Conservation (phyloP, 2,113 vertebrate genomes). For the Oreocharis arfaki region DNA sequence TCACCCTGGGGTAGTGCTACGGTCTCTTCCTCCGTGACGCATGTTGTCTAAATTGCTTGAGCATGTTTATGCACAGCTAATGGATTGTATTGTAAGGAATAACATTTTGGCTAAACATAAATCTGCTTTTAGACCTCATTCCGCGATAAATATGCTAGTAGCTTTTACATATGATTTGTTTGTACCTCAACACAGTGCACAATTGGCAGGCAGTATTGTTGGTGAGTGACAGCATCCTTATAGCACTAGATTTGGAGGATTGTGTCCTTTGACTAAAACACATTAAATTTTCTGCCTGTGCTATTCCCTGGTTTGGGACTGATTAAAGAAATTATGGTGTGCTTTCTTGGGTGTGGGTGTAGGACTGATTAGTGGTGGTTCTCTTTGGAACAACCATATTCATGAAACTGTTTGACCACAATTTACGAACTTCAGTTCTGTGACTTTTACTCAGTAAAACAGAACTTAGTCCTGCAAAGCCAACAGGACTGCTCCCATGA, state of each 20-base stretch:
- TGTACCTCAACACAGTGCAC: background rate
- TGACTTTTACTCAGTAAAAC: background rate
- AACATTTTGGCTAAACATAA: constrained; percentile 42
- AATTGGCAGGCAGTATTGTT: background rate
- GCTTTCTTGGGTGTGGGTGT: background rate
- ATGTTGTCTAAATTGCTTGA: constrained; percentile 61
- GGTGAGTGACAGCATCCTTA: background rate
- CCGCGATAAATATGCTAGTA: constrained; percentile 36
- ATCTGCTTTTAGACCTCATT: constrained; percentile 22
- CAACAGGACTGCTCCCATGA: background rate
- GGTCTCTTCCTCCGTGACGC: background rate
- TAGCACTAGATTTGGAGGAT: background rate
- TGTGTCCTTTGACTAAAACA: background rate
- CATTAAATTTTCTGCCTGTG: background rate
- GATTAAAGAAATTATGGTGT: background rate
- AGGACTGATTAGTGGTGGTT: background rate
- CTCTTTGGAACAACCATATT: background rate
- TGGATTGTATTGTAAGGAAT: constrained; percentile 51
- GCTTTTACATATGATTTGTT: constrained; percentile 28
- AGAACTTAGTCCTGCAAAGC: background rate
- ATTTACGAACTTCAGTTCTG: background rate
- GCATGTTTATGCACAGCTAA: constrained; percentile 64
- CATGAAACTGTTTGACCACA: background rate
- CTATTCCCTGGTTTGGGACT: background rate
- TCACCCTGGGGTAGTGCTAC: background rate